Conservation (phyloP, 2,888 invertebrate species). For the Hymenopus coronatus region DNA sequence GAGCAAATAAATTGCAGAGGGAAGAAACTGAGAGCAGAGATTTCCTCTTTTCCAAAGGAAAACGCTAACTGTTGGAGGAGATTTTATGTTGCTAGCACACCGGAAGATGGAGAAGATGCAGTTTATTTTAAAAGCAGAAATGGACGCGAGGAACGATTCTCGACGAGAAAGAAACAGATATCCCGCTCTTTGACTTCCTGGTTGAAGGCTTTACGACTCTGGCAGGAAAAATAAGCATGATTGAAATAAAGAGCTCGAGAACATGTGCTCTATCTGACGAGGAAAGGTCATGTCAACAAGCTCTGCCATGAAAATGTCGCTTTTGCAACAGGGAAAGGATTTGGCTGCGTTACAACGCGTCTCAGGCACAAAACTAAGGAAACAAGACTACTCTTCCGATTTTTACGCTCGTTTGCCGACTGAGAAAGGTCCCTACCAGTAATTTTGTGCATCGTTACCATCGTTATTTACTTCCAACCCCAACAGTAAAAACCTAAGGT, state of each 20-base stretch:
- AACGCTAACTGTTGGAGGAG: neutral
- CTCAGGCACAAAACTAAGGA: neutral
- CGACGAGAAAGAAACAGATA: neutral
- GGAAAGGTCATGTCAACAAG: neutral
- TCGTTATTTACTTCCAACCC: neutral
- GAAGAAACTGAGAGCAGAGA: neutral
- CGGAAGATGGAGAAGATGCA: neutral
- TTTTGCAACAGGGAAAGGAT: neutral
- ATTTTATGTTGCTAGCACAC: neutral
- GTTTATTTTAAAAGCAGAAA: neutral
- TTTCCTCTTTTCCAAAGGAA: neutral
- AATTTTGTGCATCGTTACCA: neutral
- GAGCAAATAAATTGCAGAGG: neutral
- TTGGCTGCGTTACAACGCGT: neutral
- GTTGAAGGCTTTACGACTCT: constrained; percentile 5
- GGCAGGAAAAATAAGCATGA: constrained; percentile 16
- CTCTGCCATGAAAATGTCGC: neutral
- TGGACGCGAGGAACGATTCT: neutral
- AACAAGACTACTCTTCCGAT: neutral
- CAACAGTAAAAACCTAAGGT: neutral
- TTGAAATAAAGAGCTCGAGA: neutral
- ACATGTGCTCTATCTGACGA: neutral
- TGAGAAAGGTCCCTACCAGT: neutral
- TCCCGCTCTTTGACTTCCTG: neutral
- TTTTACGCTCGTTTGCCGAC: neutral